These are phyloP conservation scores for Sturmia bella DNA, from an alignment of 2,888 invertebrate genomes.

Conservation along the genomic window DNA sequence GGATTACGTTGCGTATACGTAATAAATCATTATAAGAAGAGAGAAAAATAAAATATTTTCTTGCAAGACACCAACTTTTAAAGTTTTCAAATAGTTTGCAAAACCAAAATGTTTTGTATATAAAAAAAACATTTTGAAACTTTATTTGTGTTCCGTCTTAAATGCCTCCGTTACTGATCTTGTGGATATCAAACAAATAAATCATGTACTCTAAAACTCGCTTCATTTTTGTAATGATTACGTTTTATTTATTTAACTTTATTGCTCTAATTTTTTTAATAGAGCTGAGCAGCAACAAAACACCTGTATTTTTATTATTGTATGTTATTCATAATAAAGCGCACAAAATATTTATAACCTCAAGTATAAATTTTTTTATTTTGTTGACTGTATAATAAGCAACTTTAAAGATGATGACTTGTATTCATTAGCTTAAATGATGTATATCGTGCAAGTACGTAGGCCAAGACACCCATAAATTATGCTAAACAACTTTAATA, in stretches of 20 bases:
- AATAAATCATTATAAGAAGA: too few species aligned
- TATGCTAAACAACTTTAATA: constrained; percentile 50
- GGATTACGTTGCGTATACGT: too few species aligned
- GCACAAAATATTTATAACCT: constrained; percentile 44
- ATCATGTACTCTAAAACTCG: too few species aligned
- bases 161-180: too few species aligned
- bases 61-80: too few species aligned
- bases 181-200: too few species aligned
- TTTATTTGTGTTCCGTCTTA: too few species aligned
- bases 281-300: constrained; percentile 7
- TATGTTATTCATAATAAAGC: constrained; percentile 2
- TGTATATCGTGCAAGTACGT: constrained; percentile 68
- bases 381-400: constrained; percentile 19
- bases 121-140: too few species aligned
- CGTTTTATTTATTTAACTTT: not conserved
- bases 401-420: constrained; percentile 65
- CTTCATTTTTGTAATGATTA: not conserved
- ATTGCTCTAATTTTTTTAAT: not conserved
- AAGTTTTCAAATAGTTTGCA: too few species aligned
- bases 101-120: too few species aligned
- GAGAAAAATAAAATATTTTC: too few species aligned
- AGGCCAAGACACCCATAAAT: constrained; percentile 68
- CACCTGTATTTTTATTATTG: constrained; percentile 24
- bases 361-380: constrained; percentile 11
- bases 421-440: constrained; percentile 68